Percentiles rank a stretch among this genome's conserved stretches.
Evolutionary conservation across 1,140 invertebrate species (phyloP).

Genomic region (Homalodisca vitripennis): DNA sequence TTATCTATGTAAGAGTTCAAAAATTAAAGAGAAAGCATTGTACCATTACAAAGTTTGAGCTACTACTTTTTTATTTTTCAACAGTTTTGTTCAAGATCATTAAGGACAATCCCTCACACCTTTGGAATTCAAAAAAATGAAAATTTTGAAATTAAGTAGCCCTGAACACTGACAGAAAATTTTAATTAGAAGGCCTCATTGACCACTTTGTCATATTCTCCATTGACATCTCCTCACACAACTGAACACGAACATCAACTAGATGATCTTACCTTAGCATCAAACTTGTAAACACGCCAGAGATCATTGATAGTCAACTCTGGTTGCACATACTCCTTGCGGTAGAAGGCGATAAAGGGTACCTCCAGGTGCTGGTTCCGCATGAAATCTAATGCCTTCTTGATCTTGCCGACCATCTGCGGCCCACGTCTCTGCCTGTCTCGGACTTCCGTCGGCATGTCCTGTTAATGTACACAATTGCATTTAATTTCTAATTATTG

Average conservation of each 20-base stretch:
- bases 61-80: no score
- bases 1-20: no score
- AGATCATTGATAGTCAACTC: constrained; percentile 94
- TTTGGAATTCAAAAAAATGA: no score
- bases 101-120: no score
- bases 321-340: constrained; percentile 96
- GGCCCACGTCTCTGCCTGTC: constrained; percentile 42
- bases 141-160: no score
- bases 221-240: not conserved
- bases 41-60: no score
- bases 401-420: constrained; percentile 80
- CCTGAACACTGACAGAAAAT: no score
- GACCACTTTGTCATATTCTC: no score
- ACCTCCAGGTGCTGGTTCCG: constrained; percentile 93
- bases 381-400: constrained; percentile 94
- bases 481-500: not conserved
- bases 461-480: not conserved
- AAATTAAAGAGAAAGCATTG: no score
- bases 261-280: constrained; percentile 72
- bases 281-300: constrained; percentile 96
- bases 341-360: constrained; percentile 97
- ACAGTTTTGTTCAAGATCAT: no score
- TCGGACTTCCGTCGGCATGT: constrained; percentile 39
- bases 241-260: not conserved
- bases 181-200: no score